These are phyloP conservation scores for Apaloderma vittatum DNA, from an alignment of 2,113 vertebrate species.

Conservation along the genomic window DNA sequence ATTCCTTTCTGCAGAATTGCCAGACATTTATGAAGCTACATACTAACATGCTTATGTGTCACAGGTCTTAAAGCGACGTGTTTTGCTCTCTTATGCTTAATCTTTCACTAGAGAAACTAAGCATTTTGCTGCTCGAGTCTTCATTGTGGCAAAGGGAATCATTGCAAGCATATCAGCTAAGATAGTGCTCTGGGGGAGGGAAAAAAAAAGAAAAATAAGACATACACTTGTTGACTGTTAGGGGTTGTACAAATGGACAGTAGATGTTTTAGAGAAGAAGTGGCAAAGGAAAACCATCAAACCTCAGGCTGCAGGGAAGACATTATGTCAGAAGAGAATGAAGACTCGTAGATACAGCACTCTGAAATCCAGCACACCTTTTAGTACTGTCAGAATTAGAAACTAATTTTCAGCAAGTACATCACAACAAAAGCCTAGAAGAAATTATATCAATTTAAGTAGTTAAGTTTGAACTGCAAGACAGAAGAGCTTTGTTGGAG, in stretches of 20 bases:
- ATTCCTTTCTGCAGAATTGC: not conserved
- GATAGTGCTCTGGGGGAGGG: not conserved
- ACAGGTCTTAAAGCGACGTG: not conserved
- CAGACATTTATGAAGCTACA: not conserved
- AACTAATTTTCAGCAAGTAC: not conserved
- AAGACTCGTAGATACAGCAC: not conserved
- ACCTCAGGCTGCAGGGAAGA: not conserved
- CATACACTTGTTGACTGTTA: not conserved
- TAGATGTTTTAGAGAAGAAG: not conserved
- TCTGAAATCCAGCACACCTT: not conserved
- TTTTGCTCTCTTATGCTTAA: not conserved
- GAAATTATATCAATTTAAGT: not conserved
- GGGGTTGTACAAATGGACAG: not conserved
- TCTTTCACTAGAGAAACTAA: not conserved
- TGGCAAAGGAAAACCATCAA: not conserved
- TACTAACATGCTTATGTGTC: not conserved
- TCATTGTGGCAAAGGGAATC: not conserved
- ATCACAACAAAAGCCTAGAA: not conserved
- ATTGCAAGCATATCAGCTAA: not conserved
- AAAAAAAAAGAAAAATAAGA: not conserved
- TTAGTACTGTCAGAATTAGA: not conserved
- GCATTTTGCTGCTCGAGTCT: not conserved
- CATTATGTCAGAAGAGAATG: not conserved
- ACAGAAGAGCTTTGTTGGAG: not conserved
- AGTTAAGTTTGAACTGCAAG: not conserved